Evolutionary conservation across 37 sponge, comb jelly and placozoan species (phyloP).

Genomic region (Halichondria panicea): DNA sequence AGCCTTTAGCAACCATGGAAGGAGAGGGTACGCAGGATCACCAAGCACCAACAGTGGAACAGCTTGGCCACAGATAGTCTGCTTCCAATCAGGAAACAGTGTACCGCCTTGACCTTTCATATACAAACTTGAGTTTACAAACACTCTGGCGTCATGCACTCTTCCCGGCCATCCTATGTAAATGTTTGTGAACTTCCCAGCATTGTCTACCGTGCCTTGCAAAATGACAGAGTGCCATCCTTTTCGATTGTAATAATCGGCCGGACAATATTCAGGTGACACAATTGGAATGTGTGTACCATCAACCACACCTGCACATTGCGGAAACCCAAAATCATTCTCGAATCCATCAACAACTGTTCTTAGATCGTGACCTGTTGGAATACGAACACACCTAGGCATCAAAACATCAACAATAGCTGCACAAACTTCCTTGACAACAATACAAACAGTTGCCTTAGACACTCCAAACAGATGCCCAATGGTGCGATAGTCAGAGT

Average conservation of each 20-base stretch:
- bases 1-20: conserved; percentile 49
- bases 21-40: conserved; percentile 35
- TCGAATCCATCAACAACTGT: conserved; percentile 29
- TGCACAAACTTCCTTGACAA: conserved; percentile 41
- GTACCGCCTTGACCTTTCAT: background rate
- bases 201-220: conserved; percentile 12
- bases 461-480: conserved; percentile 51
- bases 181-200: conserved; percentile 21
- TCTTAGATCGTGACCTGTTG: conserved; percentile 31
- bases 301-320: conserved; percentile 39
- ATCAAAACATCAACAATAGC: conserved; percentile 29
- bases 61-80: conserved; percentile 5
- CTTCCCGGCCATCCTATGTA: conserved; percentile 33
- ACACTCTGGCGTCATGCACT: conserved; percentile 46
- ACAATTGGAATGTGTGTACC: conserved; percentile 41
- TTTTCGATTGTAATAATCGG: conserved; percentile 49
- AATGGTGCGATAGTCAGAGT: conserved; percentile 49
- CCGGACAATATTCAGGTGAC: background rate
- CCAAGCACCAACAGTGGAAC: conserved; percentile 26
- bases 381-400: conserved; percentile 27
- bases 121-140: conserved; percentile 19
- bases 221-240: conserved; percentile 18
- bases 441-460: conserved; percentile 27
- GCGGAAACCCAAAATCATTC: conserved; percentile 20
- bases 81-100: conserved; percentile 11